Evolutionary conservation across 2,888 invertebrate genomes (phyloP).

Genomic region (Gastracanthus pulcherrimus): DNA sequence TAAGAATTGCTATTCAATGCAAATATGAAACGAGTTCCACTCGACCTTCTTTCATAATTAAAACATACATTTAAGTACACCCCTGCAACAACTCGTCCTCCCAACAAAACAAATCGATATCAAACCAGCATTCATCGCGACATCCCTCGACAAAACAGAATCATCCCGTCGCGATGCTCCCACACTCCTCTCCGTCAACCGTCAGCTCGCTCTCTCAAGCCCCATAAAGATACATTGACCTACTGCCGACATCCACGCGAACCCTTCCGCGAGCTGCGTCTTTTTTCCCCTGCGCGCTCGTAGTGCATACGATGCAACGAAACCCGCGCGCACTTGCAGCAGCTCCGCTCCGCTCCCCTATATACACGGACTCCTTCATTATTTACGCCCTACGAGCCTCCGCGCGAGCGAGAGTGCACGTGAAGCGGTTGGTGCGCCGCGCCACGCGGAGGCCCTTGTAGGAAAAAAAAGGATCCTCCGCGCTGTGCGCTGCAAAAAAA

Average conservation of each 20-base stretch:
- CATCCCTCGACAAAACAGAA: too few relatives aligned
- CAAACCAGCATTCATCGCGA: neutral
- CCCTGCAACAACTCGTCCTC: too few relatives aligned
- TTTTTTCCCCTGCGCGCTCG: neutral
- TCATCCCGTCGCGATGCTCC: too few relatives aligned
- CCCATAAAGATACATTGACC: constrained; percentile 48
- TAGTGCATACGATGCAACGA: neutral
- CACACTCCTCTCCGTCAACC: neutral
- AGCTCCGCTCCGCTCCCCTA: neutral
- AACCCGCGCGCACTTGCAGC: neutral
- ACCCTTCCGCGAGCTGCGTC: constrained; percentile 29
- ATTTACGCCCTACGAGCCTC: constrained; percentile 30
- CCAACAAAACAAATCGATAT: too few relatives aligned
- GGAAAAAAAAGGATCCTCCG: constrained; percentile 40
- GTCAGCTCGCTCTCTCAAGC: neutral
- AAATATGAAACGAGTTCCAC: too few relatives aligned
- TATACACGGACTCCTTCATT: constrained; percentile 39
- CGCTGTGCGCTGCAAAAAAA: neutral
- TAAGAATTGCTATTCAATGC: too few relatives aligned
- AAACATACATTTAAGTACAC: too few relatives aligned
- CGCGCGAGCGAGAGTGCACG: neutral
- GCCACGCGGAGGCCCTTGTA: neutral
- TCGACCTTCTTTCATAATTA: too few relatives aligned
- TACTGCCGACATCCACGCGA: neutral
- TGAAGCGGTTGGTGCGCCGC: neutral